These are phyloP conservation scores for Andrena fulva DNA, from an alignment of 2,888 invertebrate genomes.

Conservation along the genomic window DNA sequence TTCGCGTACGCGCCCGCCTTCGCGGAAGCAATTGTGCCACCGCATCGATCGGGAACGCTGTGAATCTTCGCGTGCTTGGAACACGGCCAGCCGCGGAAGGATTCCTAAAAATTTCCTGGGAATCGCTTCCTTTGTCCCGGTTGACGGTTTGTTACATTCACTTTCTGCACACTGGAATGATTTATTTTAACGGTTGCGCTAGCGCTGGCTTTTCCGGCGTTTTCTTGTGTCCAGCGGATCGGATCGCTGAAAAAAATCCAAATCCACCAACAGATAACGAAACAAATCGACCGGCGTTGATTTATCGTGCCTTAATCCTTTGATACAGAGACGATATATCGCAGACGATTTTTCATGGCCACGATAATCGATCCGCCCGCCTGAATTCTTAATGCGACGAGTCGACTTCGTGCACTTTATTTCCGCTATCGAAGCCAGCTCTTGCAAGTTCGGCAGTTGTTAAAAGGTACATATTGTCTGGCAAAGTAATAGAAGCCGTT, in stretches of 20 bases:
- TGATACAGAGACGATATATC: constrained; percentile 4
- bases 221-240: constrained; percentile 17
- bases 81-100: constrained; percentile 19
- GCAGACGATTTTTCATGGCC: constrained; percentile 40
- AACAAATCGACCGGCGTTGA: constrained; percentile 39
- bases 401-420: not conserved
- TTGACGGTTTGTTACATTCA: not conserved
- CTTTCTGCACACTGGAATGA: constrained; percentile 11
- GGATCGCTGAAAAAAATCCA: constrained; percentile 7
- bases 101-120: constrained; percentile 37
- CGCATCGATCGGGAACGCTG: constrained; percentile 1
- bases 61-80: constrained; percentile 31
- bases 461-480: too few relatives aligned
- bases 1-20: not conserved
- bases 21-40: not conserved
- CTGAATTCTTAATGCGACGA: constrained; percentile 10
- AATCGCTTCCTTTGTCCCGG: constrained; percentile 23
- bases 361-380: constrained; percentile 1
- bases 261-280: constrained; percentile 24
- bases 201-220: not conserved
- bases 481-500: too few relatives aligned
- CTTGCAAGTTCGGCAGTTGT: too few relatives aligned
- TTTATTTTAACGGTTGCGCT: constrained; percentile 21
- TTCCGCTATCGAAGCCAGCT: not conserved
- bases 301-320: constrained; percentile 44